Base-by-base conservation (phyloP, 1,140 invertebrate species). In the Portunus trituberculatus region DNA sequence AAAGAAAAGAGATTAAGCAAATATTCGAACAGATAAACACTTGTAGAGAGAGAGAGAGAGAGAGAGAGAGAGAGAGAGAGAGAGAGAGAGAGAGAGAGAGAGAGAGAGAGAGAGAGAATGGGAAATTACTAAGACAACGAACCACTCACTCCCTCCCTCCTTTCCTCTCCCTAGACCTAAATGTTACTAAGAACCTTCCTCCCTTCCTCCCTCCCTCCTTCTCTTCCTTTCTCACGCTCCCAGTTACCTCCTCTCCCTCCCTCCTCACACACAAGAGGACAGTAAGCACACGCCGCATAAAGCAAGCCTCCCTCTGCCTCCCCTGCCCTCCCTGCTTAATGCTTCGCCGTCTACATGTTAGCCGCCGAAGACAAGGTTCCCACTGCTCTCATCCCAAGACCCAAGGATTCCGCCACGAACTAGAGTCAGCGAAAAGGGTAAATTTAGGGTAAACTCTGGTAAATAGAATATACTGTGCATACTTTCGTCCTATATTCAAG, bases 41-140 rank as follows among this genome's bases (percentile, higher is more conserved):
- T 0, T 4, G 52, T 10, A 45, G 46, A 29, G 46, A 59, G 52
- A 89, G 29, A 89, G 32, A 89, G 32, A 89, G 52, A 76, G 29
- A 76, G 29, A 76, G 52, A 92, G 46, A 12, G 31, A 45, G 92
- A 25, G 82, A 46, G 82, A 46, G 92, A 83, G 92, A 28, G 82
- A 46, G 76, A 86, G 82, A 86, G 76, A 46, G 83, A 86, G 76
- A 46, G 82, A 46, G 92, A 86, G 82, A 46, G 67, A 86, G 82
- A 46, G 92, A 86, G 59, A 76, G 91, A 76, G 91, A 76, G 59
- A 92, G 59, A 67, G 46, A 32, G 59, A 32, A 82, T 45, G 52
- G 29, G 52, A 67, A 32, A 32, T 52, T 31, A 82, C 31, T 52
- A 82, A 32, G 52, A 20, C 29, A 92, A 92, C 20, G 29, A 88